Conservation (phyloP, 2,113 vertebrate species). For the Lasiurus borealis region DNA sequence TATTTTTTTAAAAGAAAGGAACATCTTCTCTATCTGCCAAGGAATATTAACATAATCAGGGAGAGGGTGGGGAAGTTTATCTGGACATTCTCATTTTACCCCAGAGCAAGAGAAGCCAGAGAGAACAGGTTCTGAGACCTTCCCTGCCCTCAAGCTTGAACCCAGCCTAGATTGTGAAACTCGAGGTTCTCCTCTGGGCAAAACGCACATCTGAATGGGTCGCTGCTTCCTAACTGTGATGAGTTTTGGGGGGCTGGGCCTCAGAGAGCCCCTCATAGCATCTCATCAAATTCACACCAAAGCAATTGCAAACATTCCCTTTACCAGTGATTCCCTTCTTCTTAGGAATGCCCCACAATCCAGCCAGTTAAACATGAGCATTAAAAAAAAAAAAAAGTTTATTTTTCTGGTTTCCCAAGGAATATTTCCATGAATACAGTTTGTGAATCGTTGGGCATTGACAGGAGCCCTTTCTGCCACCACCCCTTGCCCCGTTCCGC, state of each 20-base stretch:
- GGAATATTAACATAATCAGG: neutral
- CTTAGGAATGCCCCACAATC: neutral
- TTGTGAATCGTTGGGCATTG: neutral
- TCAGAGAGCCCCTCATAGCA: neutral
- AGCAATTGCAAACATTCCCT: neutral
- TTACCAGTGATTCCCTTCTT: neutral
- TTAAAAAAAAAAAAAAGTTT: neutral
- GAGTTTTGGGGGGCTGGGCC: neutral
- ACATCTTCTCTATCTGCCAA: neutral
- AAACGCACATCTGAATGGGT: constrained; percentile 59
- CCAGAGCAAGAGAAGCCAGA: constrained; percentile 41
- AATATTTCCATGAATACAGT: neutral
- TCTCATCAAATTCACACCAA: neutral
- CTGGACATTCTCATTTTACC: constrained; percentile 33
- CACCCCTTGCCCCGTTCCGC: too few species aligned
- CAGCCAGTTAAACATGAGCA: neutral
- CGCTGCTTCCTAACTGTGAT: constrained; percentile 35
- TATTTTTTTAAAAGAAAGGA: constrained; percentile 42
- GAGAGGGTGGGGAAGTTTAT: constrained; percentile 32
- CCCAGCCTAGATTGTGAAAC: constrained; percentile 68
- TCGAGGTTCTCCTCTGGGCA: constrained; percentile 63
- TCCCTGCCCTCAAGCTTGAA: constrained; percentile 64
- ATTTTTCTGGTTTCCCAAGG: neutral
- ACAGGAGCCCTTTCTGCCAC: neutral
- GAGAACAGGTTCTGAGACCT: constrained; percentile 51